Evolutionary conservation across 23 tunicate species (phyloP), one percentile per base, ranked within the genome.

Genomic region (Trididemnum miniatum): DNA sequence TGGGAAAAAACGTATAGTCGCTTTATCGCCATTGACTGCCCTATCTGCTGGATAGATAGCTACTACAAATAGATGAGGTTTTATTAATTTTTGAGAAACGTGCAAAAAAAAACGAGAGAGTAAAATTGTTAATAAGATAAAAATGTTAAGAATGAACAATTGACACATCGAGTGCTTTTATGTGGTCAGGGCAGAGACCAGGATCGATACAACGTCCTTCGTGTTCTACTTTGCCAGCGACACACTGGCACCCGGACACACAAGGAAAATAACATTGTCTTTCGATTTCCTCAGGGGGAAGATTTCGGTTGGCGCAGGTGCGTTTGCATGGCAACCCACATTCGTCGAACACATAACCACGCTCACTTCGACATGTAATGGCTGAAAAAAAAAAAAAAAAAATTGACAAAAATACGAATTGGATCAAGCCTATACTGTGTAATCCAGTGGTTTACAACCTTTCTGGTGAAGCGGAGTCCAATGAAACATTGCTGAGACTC

Each of bases 321-420:
- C 96, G 57, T 65, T 90, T 90, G 83, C 96, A 90, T 0, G 96
- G 96, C 12, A 89, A 90, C 31, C 96, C 96, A 59, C 96, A 90
- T 59, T 90, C 96, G 76, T 90, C 96, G 52, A 90, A 90, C 50
- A 90, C 89, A 65, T 80, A 90, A 2, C 96, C 96, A 22, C 89
- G 35, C 54, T 80, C 82, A 7, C 24, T 38, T 23, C 86, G 72
- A 49, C 96, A 90, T 1, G 9, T 30, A 23, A 88, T 65, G 7
- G 81, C 92, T 88, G 71, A 72, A 81, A 80, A 15, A 25, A 69
- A n/a, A 34, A 69, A 32, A 9, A 44, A 15, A 9, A 44, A 44
- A 15, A 44, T n/a, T n/a, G n/a, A n/a, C n/a, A n/a, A n/a, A n/a
- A n/a, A n/a, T n/a, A n/a, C n/a, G n/a, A n/a, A n/a, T n/a, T n/a